Evolutionary conservation across 2,888 invertebrate species (phyloP).

Genomic region (Clanis bilineata): DNA sequence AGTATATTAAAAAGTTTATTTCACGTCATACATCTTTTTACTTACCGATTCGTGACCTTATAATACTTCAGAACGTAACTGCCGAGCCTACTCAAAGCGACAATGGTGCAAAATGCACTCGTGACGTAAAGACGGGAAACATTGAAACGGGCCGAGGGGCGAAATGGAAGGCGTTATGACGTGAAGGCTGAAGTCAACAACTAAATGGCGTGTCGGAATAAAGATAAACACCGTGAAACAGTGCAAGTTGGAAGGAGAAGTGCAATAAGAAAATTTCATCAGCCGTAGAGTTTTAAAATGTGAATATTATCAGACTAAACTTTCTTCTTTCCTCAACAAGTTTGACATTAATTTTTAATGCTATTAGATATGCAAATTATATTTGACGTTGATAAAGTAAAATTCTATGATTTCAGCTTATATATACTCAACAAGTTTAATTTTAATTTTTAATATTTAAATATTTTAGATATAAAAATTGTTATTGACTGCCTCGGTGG

Average conservation of each 20-base stretch:
- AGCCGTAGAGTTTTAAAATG: conserved; percentile 20
- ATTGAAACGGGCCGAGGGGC: conserved; percentile 18
- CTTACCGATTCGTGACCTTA: conserved; percentile 3
- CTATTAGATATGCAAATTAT: too few relatives aligned
- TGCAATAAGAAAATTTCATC: conserved; percentile 25
- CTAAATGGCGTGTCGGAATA: conserved; percentile 26
- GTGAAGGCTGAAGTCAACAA: not conserved
- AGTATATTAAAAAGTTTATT: not conserved
- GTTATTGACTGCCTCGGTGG: too few relatives aligned
- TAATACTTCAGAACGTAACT: not conserved
- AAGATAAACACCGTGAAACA: conserved; percentile 21
- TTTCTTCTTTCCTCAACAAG: not conserved
- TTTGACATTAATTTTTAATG: not conserved
- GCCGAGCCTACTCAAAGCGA: conserved; percentile 9
- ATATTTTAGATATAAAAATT: too few relatives aligned
- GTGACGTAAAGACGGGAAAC: conserved; percentile 33
- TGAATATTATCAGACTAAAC: too few relatives aligned
- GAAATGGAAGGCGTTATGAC: conserved; percentile 29
- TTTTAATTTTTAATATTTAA: too few relatives aligned
- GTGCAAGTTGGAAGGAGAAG: not conserved
- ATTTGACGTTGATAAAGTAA: too few relatives aligned
- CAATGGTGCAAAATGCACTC: conserved; percentile 31
- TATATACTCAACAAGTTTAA: too few relatives aligned
- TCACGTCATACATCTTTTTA: conserved; percentile 3
- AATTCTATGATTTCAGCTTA: too few relatives aligned